These are phyloP conservation scores for Cosmorhoe ocellata DNA, from an alignment of 2,888 invertebrate genomes.

Conservation along the genomic window DNA sequence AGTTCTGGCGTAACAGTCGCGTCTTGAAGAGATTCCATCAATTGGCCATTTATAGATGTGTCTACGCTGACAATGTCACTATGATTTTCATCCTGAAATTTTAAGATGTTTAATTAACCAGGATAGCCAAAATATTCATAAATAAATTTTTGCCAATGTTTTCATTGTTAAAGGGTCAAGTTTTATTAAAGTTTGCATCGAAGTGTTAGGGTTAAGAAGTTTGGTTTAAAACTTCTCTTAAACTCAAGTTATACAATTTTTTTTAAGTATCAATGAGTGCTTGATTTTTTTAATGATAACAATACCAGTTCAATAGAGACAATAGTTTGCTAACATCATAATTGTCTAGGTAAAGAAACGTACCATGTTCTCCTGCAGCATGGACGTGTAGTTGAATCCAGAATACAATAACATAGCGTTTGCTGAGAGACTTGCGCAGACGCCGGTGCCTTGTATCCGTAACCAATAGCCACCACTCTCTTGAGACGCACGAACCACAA, in stretches of 20 bases:
- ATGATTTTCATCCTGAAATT: slow-evolving; percentile 44
- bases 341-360: neutral
- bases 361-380: slow-evolving; percentile 61
- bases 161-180: no score
- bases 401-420: slow-evolving; percentile 77
- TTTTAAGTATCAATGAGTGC: no score
- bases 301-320: no score
- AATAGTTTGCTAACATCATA: no score
- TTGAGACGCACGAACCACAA: slow-evolving; percentile 79
- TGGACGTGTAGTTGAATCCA: slow-evolving; percentile 73
- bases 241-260: no score
- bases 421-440: slow-evolving; percentile 69
- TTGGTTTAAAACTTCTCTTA: no score
- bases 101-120: neutral
- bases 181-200: no score
- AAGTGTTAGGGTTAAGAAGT: no score
- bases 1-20: slow-evolving; percentile 40
- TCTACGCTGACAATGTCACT: slow-evolving; percentile 30
- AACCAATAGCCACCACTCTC: slow-evolving; percentile 80
- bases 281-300: no score
- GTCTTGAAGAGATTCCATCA: slow-evolving; percentile 57
- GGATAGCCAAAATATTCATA: no score
- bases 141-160: no score
- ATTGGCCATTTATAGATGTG: slow-evolving; percentile 55
- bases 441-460: slow-evolving; percentile 72